Evolutionary conservation across 2,797 vertebrate genomes (phyloP).

Genomic region (Lagothrix lagotricha): DNA sequence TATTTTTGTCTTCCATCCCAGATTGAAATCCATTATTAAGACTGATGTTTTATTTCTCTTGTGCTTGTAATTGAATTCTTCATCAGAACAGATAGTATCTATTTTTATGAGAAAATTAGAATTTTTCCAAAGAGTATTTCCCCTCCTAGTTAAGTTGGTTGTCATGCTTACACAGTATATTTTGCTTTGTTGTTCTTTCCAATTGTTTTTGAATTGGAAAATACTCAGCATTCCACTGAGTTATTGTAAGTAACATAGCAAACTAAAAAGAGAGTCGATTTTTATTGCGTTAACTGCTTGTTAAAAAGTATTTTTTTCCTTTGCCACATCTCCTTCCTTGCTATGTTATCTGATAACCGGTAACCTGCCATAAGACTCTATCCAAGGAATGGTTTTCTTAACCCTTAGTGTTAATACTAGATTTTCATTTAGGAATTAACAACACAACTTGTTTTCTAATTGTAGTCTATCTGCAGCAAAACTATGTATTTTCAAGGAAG

Average conservation of each 20-base stretch:
- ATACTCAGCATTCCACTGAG: neutral
- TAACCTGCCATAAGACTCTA: neutral
- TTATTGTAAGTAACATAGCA: conserved; percentile 49
- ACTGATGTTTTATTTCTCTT: conserved; percentile 79
- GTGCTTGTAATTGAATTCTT: conserved; percentile 81
- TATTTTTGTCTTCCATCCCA: conserved; percentile 80
- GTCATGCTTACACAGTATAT: conserved; percentile 69
- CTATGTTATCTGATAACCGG: neutral
- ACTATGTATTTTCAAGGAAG: neutral
- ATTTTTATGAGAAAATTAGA: conserved; percentile 78
- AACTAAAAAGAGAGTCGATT: no score
- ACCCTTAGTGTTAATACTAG: neutral
- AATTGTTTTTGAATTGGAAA: conserved; percentile 57
- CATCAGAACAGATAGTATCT: conserved; percentile 79
- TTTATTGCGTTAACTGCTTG: neutral
- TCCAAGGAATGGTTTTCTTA: neutral
- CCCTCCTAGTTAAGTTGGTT: conserved; percentile 57
- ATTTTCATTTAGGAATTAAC: conserved; percentile 40
- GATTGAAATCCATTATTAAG: conserved; percentile 84
- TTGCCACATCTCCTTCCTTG: neutral
- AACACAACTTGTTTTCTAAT: neutral
- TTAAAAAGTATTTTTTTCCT: neutral
- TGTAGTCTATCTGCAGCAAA: conserved; percentile 37
- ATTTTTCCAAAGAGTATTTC: conserved; percentile 60
- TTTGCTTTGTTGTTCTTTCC: conserved; percentile 61